Percentiles rank a stretch among this genome's conserved stretches.
Evolutionary conservation across 2,888 invertebrate genomes (phyloP).

Genomic region (Sialis fuliginosa): DNA sequence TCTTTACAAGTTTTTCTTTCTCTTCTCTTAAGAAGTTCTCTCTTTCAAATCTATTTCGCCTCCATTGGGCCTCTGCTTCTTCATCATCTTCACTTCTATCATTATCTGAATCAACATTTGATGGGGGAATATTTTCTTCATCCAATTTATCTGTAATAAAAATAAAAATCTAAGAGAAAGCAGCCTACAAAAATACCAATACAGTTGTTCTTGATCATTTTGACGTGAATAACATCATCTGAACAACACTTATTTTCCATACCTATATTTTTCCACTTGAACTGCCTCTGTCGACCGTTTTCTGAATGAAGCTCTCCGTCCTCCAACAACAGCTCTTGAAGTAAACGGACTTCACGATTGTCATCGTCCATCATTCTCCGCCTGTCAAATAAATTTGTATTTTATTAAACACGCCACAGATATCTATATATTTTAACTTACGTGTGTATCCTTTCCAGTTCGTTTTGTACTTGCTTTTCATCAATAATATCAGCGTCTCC

Average conservation of each 20-base stretch:
- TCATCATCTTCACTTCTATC: slow-evolving; percentile 47
- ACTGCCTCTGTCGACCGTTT: slow-evolving; percentile 58
- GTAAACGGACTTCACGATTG: slow-evolving; percentile 60
- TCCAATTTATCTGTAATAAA: slow-evolving; percentile 15
- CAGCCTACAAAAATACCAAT: no score
- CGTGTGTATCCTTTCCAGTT: slow-evolving; percentile 76
- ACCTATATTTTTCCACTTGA: slow-evolving; percentile 73
- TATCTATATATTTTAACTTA: slow-evolving; percentile 25
- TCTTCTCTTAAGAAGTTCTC: slow-evolving; percentile 56
- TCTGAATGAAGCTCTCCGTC: slow-evolving; percentile 73
- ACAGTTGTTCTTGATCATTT: no score
- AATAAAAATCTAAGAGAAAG: neutral
- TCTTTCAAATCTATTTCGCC: slow-evolving; percentile 60
- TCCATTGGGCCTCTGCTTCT: slow-evolving; percentile 59
- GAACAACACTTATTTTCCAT: no score
- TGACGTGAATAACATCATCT: no score
- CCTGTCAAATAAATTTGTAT: slow-evolving; percentile 22
- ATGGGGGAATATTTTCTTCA: slow-evolving; percentile 17
- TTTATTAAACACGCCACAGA: neutral
- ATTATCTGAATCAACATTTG: slow-evolving; percentile 20
- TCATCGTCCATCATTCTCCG: slow-evolving; percentile 77
- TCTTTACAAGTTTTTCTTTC: slow-evolving; percentile 17
- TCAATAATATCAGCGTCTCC: slow-evolving; percentile 75
- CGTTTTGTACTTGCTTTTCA: slow-evolving; percentile 53
- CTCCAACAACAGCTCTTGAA: slow-evolving; percentile 76